Base-by-base conservation (phyloP, 1,140 invertebrate species). In the Atopsyche davidsoni region DNA sequence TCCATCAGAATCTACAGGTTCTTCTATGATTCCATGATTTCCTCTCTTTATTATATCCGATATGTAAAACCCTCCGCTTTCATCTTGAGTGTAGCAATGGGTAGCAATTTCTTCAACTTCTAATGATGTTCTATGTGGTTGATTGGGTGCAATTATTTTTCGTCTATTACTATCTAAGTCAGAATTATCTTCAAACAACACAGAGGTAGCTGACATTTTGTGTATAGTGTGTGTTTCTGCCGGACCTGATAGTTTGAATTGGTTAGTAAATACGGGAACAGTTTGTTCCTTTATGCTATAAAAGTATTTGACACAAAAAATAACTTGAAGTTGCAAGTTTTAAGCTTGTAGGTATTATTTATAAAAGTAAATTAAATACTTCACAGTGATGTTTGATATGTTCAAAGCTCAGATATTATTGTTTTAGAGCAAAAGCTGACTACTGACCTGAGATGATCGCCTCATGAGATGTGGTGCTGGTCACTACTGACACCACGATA, bases 191-290 rank as follows among this genome's bases (percentile, higher is more conserved):
- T 78, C 68, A 53, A 78, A 79, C 64, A 78, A 74, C 34, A 79
- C 70, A 46, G 76, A 75, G 7, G 74, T 79, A 31, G 78, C 74
- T 45, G 71, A 79, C 75, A 79, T 77, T 73, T 79, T 80, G 70
- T 79, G 79, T 65, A 81, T 77, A 47, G 73, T 75, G 63, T 77
- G 79, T 59, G 73, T 75, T 73, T 80, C 79, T 49, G 78, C 78
- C 51, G 79, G 78, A 80, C 79, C 79, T 10, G 42, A 46, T 58
- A 43, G 51, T 49, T 45, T 23, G 34, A 57, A 57, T 49, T 45
- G 46, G 54, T 57, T 57, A 57, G 49, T 57, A 22, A 53, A 55
- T 31, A 50, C 47, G 23, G 44, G 17, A 50, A 50, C 13, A 38
- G 24, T 35, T 24, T 46, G 42, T 31, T 49, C 25, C 46, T 21